Evolutionary conservation across 1,140 invertebrate genomes (phyloP), one percentile per base, ranked within the genome.

Genomic region (Spodoptera frugiperda): DNA sequence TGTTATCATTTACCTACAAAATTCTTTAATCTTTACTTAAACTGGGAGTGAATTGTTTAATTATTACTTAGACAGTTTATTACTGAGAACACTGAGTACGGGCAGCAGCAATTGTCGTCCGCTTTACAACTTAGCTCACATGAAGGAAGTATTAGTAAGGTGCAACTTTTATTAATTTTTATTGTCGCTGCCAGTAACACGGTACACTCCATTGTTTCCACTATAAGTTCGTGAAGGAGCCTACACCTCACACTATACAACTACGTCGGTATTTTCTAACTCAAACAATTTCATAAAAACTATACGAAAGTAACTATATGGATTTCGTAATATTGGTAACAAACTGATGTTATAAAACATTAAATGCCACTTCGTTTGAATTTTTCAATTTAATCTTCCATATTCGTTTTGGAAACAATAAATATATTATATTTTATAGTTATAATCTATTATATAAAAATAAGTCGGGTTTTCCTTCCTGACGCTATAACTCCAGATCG

Each of bases 121-220:
- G 61, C 19, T 19, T 51, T 25, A 15, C 19, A 33, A 68, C 48
- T 68, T 68, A 15, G 48, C 48, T 68, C 48, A 53, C 48, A 49
- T 68, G 65, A 53, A 25, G 65, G 65, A 53, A 25, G 65, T 53
- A 53, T 33, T 48, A 53, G 33, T 53, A 51, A 53, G 65, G 48
- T 5, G 65, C 63, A 53, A 68, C 65, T 68, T 68, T 68, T 53
- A 68, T 68, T 68, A 68, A 68, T 68, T 53, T 10, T 68, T 68
- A 53, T 53, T 68, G 65, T 68, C n/a, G 1, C 14, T 48, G 25
- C 53, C 0, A 6, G 10, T 14, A 11, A 65, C 61, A 46, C n/a
- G 63, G 12, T n/a, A n/a, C 46, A 46, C 14, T 53, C 21, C 48
- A 53, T 68, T 68, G 48, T 68, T 68, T 25, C 33, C 65, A 11